These are phyloP conservation scores for Mechanitis messenoides DNA, from an alignment of 2,888 invertebrate species.

Conservation along the genomic window DNA sequence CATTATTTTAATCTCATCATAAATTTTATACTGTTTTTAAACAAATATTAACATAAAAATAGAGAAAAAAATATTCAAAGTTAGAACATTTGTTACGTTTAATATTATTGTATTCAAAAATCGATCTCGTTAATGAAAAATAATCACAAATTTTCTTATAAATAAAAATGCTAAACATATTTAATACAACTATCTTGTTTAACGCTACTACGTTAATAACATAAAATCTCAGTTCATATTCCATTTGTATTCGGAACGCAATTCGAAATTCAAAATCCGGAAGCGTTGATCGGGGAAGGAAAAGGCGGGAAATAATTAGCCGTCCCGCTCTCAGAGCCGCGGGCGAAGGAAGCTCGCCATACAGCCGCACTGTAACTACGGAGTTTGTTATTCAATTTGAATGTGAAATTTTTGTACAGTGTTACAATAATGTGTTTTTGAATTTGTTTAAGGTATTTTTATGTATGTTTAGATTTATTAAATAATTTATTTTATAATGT, in stretches of 20 bases:
- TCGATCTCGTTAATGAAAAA: too few species aligned
- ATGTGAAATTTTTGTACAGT: slow-evolving; percentile 4
- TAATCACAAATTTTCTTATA: too few species aligned
- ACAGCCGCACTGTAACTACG: slow-evolving; percentile 35
- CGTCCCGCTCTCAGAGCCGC: slow-evolving; percentile 43
- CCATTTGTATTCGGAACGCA: slow-evolving; percentile 12
- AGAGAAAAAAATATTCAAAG: too few species aligned
- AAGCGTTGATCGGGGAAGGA: slow-evolving; percentile 41
- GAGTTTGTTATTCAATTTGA: slow-evolving; percentile 7
- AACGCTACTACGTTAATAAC: neutral
- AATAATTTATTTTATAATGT: neutral
- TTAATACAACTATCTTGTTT: too few species aligned
- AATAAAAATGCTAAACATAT: too few species aligned
- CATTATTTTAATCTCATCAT: neutral
- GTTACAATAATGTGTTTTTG: slow-evolving; percentile 5
- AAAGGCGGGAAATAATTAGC: slow-evolving; percentile 73
- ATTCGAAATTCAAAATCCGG: slow-evolving; percentile 30
- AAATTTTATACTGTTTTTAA: too few species aligned
- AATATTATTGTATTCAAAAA: too few species aligned
- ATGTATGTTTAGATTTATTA: neutral
- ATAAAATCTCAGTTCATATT: slow-evolving; percentile 4
- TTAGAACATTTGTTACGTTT: too few species aligned
- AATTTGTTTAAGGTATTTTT: slow-evolving; percentile 2
- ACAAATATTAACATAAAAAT: too few species aligned
- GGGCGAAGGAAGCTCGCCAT: slow-evolving; percentile 52